Conservation (phyloP, 2,888 invertebrate species). For the Latheticus oryzae region DNA sequence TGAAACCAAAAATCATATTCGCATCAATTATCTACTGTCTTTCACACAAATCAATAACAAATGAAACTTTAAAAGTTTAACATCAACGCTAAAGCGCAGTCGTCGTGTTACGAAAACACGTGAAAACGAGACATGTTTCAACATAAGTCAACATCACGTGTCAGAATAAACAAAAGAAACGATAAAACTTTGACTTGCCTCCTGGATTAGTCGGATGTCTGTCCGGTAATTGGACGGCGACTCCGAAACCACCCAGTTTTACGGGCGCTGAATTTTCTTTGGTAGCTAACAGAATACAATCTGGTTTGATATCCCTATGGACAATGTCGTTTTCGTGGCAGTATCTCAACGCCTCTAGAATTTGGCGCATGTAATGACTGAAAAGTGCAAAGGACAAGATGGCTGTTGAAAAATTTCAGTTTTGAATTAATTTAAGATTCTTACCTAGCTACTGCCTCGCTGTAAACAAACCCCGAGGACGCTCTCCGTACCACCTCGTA, state of each 20-base stretch:
- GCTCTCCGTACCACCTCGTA: conserved; percentile 98
- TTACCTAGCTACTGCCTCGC: conserved; percentile 98
- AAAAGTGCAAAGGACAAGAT: conserved; percentile 54
- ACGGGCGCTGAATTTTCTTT: conserved; percentile 98
- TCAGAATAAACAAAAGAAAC: not conserved
- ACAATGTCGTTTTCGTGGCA: conserved; percentile 98
- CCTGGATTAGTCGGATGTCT: conserved; percentile 66
- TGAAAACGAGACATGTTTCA: not conserved
- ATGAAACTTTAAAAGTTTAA: too few relatives aligned
- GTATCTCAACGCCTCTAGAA: conserved; percentile 95
- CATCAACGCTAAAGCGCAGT: too few relatives aligned
- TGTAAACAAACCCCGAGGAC: conserved; percentile 97
- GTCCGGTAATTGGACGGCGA: conserved; percentile 92
- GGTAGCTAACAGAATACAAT: conserved; percentile 94
- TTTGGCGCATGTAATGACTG: conserved; percentile 99
- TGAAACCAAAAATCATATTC: too few relatives aligned
- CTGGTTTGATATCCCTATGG: conserved; percentile 97
- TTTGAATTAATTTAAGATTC: too few relatives aligned
- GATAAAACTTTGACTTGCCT: conserved; percentile 47
- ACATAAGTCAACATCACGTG: not conserved
- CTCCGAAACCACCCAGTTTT: conserved; percentile 97
- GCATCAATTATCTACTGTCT: too few relatives aligned
- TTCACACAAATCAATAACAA: too few relatives aligned
- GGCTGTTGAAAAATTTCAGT: conserved; percentile 22
- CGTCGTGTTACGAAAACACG: not conserved